Conservation (phyloP, 2,113 vertebrate species). For the Xiphophorus maculatus region DNA sequence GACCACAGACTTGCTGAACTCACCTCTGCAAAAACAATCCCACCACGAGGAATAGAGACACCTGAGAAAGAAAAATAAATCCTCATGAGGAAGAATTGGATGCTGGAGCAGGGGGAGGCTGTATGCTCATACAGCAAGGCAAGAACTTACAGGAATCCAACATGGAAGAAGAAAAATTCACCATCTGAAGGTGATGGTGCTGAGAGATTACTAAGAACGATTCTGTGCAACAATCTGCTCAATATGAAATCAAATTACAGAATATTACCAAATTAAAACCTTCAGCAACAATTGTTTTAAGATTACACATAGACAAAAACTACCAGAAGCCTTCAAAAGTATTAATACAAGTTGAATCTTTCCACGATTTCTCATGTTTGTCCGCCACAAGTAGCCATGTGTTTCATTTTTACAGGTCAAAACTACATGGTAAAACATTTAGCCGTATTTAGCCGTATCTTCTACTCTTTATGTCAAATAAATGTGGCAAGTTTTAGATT, state of each 20-base stretch:
- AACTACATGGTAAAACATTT: no score
- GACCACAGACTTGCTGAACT: conserved; percentile 34
- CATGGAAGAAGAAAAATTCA: not conserved
- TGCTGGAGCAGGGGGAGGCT: not conserved
- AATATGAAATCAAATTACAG: not conserved
- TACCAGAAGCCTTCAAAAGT: not conserved
- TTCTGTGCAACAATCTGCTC: not conserved
- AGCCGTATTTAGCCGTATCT: no score
- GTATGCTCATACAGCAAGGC: not conserved
- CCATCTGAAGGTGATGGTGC: not conserved
- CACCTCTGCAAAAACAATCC: conserved; percentile 57
- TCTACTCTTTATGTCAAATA: no score
- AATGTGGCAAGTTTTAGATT: no score
- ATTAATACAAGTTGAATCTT: not conserved
- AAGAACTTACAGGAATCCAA: not conserved
- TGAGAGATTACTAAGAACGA: not conserved
- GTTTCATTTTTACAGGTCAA: no score
- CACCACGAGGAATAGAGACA: conserved; percentile 43
- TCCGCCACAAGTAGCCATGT: no score
- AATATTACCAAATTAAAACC: not conserved
- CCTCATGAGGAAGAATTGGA: conserved; percentile 49
- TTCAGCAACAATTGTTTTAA: not conserved
- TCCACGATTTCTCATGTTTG: no score
- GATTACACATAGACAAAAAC: not conserved
- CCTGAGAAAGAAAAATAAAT: conserved; percentile 47